Base-by-base conservation (phyloP, 2,113 vertebrate genomes). In the Trichomycterus rosablanca region DNA sequence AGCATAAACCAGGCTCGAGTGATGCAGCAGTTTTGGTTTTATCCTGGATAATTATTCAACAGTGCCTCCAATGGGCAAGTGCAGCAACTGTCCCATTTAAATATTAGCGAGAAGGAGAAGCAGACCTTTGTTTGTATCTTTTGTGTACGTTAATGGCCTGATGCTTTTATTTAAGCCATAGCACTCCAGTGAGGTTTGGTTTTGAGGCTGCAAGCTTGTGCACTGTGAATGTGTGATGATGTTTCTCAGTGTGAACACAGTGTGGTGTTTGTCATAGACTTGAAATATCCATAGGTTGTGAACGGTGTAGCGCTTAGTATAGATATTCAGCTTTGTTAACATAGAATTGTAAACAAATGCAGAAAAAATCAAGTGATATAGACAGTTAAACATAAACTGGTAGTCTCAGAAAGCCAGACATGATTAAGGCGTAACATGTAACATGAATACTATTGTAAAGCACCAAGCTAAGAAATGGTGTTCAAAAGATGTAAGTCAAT, bases 131-230 rank as follows among this genome's bases (percentile, higher is more conserved):
- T 48, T 35, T 44, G 26, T 30, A 8, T 22, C 57, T 32, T 63
- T 68, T 55, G 57, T 55, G 66, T 57, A 58, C 63, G 63, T 63
- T 40, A 54, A 59, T 35, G 63, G 67, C 67, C 44, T 71, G 6
- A 24, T 46, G 53, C 35, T 69, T 63, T 75, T 72, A 74, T 71
- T 76, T 64, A 77, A 82, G 76, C 75, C 75, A 76, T 78, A 67
- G 62, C 59, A 52, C 43, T 61, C 63, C 28, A 39, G 55, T 73
- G 59, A 49, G n/a, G 57, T 49, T 60, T 18, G 16, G 2, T 49
- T 81, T 87, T 89, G 91, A 92, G 91, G 89, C 89, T 90, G 89
- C 89, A 89, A 93, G 92, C 89, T 93, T 92, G 91, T 93, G 82
- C 90, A 89, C 92, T 92, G 92, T 94, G 91, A 89, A 90, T 91